Conservation (phyloP, 2,797 vertebrate species). For the Pseudochromis fuscus region DNA sequence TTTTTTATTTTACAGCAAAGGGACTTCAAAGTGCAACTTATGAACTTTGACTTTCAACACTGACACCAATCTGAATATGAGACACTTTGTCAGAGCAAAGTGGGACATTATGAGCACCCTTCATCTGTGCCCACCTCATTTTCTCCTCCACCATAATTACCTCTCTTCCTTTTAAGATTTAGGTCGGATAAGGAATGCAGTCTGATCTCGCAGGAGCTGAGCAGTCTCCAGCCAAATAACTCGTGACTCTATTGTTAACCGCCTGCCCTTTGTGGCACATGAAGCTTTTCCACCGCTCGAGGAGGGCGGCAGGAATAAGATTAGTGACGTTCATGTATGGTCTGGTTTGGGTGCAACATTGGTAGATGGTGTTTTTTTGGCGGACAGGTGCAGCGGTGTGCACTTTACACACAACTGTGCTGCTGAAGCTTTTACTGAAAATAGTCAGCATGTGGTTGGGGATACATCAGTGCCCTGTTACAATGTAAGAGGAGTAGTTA, state of each 20-base stretch:
- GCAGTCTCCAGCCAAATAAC: constrained; percentile 70
- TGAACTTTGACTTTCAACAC: constrained; percentile 25
- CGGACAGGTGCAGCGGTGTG: background rate
- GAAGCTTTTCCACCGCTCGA: constrained; percentile 49
- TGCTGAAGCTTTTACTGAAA: constrained; percentile 26
- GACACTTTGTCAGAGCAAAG: constrained; percentile 16
- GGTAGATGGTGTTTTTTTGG: constrained; percentile 44
- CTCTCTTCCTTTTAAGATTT: constrained; percentile 72
- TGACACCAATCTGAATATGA: constrained; percentile 3
- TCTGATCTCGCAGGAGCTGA: constrained; percentile 73
- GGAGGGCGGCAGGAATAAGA: constrained; percentile 44
- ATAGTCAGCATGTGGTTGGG: constrained; percentile 16
- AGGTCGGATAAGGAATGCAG: constrained; percentile 74
- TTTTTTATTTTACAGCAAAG: constrained; percentile 1
- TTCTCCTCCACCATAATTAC: constrained; percentile 56
- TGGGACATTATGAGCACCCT: constrained; percentile 16
- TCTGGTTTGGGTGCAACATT: constrained; percentile 10
- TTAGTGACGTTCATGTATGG: constrained; percentile 53
- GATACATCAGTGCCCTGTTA: constrained; percentile 42
- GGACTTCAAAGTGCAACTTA: constrained; percentile 17
- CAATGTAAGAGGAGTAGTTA: background rate
- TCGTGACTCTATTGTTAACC: constrained; percentile 77
- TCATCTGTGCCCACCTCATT: constrained; percentile 32
- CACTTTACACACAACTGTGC: constrained; percentile 22
- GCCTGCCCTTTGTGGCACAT: constrained; percentile 58